A percentile compares a stretch with the other conserved stretches of the same genome.
These are phyloP conservation scores for Archocentrus centrarchus DNA, from an alignment of 2,113 vertebrate species.

Conservation along the genomic window DNA sequence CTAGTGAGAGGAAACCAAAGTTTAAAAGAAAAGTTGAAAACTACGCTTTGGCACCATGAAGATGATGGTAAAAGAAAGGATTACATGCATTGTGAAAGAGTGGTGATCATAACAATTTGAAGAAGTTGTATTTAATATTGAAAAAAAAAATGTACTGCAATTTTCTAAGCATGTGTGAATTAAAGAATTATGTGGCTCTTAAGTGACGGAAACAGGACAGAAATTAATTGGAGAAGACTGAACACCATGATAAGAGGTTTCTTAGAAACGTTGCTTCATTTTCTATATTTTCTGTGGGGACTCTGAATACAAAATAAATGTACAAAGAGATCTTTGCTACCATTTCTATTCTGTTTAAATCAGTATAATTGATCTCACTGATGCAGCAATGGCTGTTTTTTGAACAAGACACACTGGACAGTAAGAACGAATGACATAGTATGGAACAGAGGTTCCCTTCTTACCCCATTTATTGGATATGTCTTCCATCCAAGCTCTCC, in stretches of 20 bases:
- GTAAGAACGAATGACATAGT: conserved; percentile 17
- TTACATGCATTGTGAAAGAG: not conserved
- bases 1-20: conserved; percentile 9
- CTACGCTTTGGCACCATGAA: not conserved
- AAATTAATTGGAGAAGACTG: conserved; percentile 24
- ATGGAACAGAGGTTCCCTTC: conserved; percentile 51
- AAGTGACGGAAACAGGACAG: conserved; percentile 14
- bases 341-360: conserved; percentile 27
- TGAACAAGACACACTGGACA: conserved; percentile 8
- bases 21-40: conserved; percentile 13
- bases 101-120: not conserved
- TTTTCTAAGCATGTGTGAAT: not conserved
- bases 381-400: conserved; percentile 21
- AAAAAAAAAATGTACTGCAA: not conserved
- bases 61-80: not conserved
- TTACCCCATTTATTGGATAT: conserved; percentile 95
- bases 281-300: conserved; percentile 52
- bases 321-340: conserved; percentile 16
- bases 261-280: conserved; percentile 50
- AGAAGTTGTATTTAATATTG: not conserved
- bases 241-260: conserved; percentile 8
- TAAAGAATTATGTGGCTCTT: conserved; percentile 20
- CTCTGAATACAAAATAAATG: conserved; percentile 33
- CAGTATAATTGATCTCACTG: conserved; percentile 37
- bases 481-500: conserved; percentile 96